Evolutionary conservation across 2,113 vertebrate genomes (phyloP).

Genomic region (Indicator maculatus): DNA sequence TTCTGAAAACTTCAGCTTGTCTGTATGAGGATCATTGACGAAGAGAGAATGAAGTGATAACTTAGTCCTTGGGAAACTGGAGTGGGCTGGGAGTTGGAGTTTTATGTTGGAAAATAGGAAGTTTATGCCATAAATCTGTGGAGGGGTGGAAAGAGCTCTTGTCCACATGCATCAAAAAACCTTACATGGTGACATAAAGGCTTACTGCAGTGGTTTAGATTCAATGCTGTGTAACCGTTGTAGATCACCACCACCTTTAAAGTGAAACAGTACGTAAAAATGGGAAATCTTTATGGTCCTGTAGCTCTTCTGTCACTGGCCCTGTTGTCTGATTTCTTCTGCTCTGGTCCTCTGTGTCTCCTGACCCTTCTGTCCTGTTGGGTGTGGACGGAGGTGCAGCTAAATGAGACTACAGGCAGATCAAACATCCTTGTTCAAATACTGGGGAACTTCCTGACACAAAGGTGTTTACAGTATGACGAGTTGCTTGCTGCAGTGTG

Average conservation of each 20-base stretch:
- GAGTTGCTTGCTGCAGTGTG: accelerated
- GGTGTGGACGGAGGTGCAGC: accelerated
- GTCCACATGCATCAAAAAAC: not conserved
- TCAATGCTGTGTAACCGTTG: accelerated
- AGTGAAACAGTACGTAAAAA: not conserved
- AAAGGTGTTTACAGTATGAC: accelerated
- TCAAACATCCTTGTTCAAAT: accelerated
- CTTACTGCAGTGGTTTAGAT: not conserved
- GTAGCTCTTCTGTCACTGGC: accelerated
- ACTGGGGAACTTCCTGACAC: not conserved
- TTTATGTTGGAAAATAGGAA: not conserved
- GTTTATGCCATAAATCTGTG: not conserved
- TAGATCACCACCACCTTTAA: not conserved
- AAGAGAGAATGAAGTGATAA: not conserved
- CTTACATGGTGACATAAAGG: not conserved
- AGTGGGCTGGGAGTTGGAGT: not conserved
- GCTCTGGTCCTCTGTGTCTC: not conserved
- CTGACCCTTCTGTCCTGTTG: too few relatives aligned
- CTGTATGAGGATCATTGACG: not conserved
- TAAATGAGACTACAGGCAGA: accelerated
- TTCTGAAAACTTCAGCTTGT: not conserved
- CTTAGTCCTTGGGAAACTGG: not conserved
- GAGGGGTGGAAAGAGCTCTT: not conserved
- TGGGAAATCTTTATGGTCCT: not conserved
- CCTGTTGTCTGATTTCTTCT: not conserved